Evolutionary conservation across 23 tunicate genomes (phyloP).

Genomic region (Ciona savignyi): DNA sequence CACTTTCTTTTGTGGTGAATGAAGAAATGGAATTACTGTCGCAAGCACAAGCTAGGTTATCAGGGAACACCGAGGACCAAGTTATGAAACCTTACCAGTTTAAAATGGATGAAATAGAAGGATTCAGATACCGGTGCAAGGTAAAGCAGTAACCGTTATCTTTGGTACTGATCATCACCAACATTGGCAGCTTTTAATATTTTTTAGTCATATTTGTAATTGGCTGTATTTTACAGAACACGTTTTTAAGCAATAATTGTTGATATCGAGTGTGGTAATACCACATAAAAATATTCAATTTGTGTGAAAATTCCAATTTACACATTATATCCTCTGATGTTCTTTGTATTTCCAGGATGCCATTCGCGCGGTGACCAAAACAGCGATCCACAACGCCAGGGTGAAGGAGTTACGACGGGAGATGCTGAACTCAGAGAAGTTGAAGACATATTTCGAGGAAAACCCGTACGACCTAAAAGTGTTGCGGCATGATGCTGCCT

Average conservation of each 20-base stretch:
- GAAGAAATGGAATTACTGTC: constrained; percentile 40
- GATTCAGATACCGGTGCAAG: constrained; percentile 72
- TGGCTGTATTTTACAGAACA: too few relatives aligned
- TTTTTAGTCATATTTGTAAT: too few relatives aligned
- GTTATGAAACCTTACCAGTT: constrained; percentile 51
- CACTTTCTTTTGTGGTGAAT: constrained; percentile 57
- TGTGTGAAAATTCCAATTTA: too few relatives aligned
- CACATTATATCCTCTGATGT: too few relatives aligned
- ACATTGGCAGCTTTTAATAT: too few relatives aligned
- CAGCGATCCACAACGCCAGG: constrained; percentile 49
- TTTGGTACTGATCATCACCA: too few relatives aligned
- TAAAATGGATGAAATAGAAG: constrained; percentile 79
- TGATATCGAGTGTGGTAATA: background rate
- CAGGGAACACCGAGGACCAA: constrained; percentile 17
- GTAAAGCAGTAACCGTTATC: constrained; percentile 8
- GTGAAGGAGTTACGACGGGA: constrained; percentile 54
- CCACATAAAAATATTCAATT: too few relatives aligned
- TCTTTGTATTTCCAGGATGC: constrained; percentile 29
- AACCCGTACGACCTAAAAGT: constrained; percentile 69
- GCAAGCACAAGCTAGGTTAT: constrained; percentile 33
- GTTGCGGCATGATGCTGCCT: constrained; percentile 58
- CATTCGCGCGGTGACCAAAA: constrained; percentile 36
- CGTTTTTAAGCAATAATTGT: background rate
- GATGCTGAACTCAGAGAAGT: constrained; percentile 67
- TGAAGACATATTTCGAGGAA: constrained; percentile 67